These are phyloP conservation scores for Sisor rabdophorus DNA, from an alignment of 2,113 vertebrate genomes.

Conservation along the genomic window DNA sequence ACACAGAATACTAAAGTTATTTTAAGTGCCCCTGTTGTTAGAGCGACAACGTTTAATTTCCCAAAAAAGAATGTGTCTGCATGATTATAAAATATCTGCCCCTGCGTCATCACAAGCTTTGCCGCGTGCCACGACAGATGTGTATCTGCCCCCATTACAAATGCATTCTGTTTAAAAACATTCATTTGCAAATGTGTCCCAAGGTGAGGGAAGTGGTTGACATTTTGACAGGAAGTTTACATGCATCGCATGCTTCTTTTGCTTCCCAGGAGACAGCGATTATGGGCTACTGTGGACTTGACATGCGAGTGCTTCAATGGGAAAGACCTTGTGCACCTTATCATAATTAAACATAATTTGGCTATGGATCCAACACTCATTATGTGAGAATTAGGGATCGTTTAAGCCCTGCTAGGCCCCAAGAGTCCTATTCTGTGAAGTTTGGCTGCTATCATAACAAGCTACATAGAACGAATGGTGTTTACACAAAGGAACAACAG, in stretches of 20 bases:
- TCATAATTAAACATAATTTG: constrained; percentile 65
- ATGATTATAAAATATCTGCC: constrained; percentile 19
- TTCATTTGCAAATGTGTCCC: constrained; percentile 54
- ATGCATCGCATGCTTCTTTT: constrained; percentile 63
- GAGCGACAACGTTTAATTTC: constrained; percentile 34
- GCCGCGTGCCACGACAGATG: constrained; percentile 48
- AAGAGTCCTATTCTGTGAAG: constrained; percentile 69
- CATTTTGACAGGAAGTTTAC: constrained; percentile 72
- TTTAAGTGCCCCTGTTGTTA: not conserved
- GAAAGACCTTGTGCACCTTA: constrained; percentile 56
- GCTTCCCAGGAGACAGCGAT: constrained; percentile 52
- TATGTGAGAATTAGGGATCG: constrained; percentile 69
- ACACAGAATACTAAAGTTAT: not conserved
- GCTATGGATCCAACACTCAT: constrained; percentile 70
- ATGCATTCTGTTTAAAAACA: constrained; percentile 45
- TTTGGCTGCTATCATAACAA: constrained; percentile 59
- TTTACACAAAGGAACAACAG: constrained; percentile 78
- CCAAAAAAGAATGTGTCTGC: constrained; percentile 22
- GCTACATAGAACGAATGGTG: constrained; percentile 57
- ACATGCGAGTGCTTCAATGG: constrained; percentile 58
- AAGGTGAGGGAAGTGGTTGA: constrained; percentile 56
- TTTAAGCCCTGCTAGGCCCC: constrained; percentile 62
- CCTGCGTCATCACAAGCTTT: constrained; percentile 33
- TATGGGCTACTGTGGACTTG: constrained; percentile 57
- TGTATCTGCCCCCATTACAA: constrained; percentile 37